phyloP scores from a whole-genome alignment of 2,797 vertebrate species.

The Sebastes ruberrimus region DNA sequence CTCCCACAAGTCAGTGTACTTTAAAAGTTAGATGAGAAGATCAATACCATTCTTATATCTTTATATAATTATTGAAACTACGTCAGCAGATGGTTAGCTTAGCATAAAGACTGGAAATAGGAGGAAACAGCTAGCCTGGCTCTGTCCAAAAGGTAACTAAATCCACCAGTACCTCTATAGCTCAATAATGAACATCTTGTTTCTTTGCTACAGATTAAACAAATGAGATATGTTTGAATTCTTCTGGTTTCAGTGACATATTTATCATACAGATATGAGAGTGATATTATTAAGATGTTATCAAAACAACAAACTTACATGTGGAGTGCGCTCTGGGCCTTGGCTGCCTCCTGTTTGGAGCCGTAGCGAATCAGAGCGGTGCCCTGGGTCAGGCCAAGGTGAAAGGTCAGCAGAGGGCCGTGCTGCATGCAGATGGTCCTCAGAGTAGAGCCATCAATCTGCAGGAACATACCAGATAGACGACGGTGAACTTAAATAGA shows the following conservation, averaged over 20 bases:
- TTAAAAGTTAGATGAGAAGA: not conserved
- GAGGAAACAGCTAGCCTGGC: too few species aligned
- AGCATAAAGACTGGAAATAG: not conserved
- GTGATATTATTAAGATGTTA: not conserved
- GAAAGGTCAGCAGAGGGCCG: conserved; percentile 98
- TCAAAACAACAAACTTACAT: conserved; percentile 82
- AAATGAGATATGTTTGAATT: not conserved
- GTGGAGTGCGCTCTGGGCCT: conserved; percentile 98
- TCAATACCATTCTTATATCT: not conserved
- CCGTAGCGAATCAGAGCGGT: conserved; percentile 97
- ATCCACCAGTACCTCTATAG: not conserved
- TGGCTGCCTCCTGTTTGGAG: conserved; percentile 97
- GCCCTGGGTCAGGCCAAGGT: conserved; percentile 98
- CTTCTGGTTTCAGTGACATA: not conserved
- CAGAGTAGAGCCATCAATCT: conserved; percentile 98
- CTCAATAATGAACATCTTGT: not conserved
- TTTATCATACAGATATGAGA: not conserved
- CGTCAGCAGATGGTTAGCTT: not conserved
- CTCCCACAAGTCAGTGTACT: not conserved
- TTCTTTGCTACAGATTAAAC: not conserved
- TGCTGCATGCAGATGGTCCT: conserved; percentile 99
- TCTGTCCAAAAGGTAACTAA: not conserved
- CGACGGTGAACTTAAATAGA: not conserved
- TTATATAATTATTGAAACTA: not conserved
- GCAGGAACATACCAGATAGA: not conserved